phyloP scores from a whole-genome alignment of 2,888 invertebrate genomes.

The Lissocephala sabroskyi region DNA sequence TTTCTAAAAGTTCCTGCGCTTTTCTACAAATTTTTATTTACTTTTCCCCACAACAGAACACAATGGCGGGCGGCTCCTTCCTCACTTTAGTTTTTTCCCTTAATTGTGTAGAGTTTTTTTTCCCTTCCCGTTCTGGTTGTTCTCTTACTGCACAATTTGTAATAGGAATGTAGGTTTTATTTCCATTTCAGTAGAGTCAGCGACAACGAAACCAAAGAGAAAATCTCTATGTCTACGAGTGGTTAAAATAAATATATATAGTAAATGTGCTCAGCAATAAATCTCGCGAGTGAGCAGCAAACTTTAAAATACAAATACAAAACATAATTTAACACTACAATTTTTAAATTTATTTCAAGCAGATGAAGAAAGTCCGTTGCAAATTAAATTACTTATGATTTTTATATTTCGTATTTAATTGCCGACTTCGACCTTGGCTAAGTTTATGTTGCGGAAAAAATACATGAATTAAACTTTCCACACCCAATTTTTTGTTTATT shows the following conservation, averaged over 20 bases:
- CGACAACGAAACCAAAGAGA: background rate
- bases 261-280: constrained; percentile 4
- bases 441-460: too few species aligned
- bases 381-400: too few species aligned
- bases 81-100: too few species aligned
- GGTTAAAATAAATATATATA: background rate
- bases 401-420: too few species aligned
- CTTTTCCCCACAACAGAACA: constrained; percentile 9
- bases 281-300: background rate
- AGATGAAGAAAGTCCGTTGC: too few species aligned
- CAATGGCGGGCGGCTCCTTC: background rate
- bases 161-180: background rate
- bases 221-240: background rate
- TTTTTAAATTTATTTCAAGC: too few species aligned
- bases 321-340: too few species aligned
- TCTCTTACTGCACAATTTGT: constrained; percentile 1
- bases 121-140: background rate
- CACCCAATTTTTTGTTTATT: too few species aligned
- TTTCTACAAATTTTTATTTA: constrained; percentile 25
- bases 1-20: constrained; percentile 41
- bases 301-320: too few species aligned
- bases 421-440: too few species aligned
- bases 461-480: too few species aligned
- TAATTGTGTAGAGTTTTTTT: constrained; percentile 3
- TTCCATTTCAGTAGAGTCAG: background rate